Evolutionary conservation across 2,113 vertebrate species (phyloP), one percentile per base, ranked within the genome.

Genomic region (Chrysemys picta): DNA sequence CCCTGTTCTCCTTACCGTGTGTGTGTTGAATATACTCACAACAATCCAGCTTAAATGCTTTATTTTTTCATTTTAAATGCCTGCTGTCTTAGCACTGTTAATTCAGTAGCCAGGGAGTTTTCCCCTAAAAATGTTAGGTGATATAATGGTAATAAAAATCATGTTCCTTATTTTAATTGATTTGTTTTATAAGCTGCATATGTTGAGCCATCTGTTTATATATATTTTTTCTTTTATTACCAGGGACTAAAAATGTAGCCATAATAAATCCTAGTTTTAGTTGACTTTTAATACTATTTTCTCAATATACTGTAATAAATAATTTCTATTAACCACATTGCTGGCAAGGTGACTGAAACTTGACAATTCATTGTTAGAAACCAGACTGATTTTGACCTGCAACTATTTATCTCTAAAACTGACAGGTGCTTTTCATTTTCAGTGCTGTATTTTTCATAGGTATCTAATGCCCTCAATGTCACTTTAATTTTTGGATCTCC

Each of bases 211-310:
- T 94, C 94, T 96, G 85, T 91, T 94, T 92, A 45, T 94, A 82
- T 54, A 22, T 27, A 47, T 65, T 94, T 96, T 95, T n/a, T 86
- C n/a, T 89, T 96, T 94, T 95, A 89, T 87, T 95, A 90, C n/a
- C 4, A 2, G 52, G 88, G 81, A 54, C 25, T 84, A 65, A 89
- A 96, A 92, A 85, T 52, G 80, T 13, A 89, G 35, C 19, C 35
- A 31, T 79, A 92, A 59, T 89, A 91, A 91, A 91, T 85, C 14
- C 54, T 21, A 0, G 0, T 82, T 97, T 93, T 87, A 93, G 31
- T n/a, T 45, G 53, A 89, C 5, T 93, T 91, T 91, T 91, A 94
- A 92, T 82, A 75, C 31, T 89, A 16, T 93, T 85, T 84, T 38
- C 38, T 95, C 78, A 88, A 49, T 49, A 79, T 1, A 84, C 3